phyloP scores from a whole-genome alignment of 1,140 invertebrate species.

The Harpegnathos saltator region DNA sequence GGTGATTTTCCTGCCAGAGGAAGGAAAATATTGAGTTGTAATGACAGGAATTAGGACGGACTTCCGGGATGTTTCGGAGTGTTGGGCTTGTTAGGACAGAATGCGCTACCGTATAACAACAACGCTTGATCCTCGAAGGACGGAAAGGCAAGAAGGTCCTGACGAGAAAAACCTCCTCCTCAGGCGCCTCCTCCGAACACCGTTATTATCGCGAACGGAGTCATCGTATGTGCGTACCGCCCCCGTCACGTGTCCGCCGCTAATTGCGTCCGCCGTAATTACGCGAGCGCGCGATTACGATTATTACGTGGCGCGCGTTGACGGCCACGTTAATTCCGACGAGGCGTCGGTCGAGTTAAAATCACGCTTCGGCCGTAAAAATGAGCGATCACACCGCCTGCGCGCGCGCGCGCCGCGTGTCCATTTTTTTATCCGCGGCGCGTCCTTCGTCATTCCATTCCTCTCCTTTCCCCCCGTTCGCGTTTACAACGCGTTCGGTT shows the following conservation, averaged over 20 bases:
- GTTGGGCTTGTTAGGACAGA: constrained; percentile 46
- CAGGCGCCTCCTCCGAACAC: neutral
- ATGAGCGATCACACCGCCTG: neutral
- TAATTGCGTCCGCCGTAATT: constrained; percentile 49
- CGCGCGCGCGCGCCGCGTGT: too few relatives aligned
- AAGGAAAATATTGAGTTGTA: constrained; percentile 62
- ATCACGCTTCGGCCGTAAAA: neutral
- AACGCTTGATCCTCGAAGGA: neutral
- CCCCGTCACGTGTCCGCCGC: constrained; percentile 19
- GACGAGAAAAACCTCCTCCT: neutral
- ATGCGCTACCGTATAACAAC: constrained; percentile 68
- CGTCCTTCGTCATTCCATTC: neutral
- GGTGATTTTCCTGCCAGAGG: neutral
- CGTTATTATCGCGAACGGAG: constrained; percentile 62
- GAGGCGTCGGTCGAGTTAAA: neutral
- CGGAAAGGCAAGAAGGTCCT: neutral
- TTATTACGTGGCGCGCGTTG: constrained; percentile 12
- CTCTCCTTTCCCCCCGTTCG: neutral
- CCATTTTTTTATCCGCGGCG: constrained; percentile 1
- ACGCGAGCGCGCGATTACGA: constrained; percentile 27
- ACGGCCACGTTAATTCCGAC: neutral
- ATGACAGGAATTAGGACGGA: constrained; percentile 71
- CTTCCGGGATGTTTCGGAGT: constrained; percentile 63
- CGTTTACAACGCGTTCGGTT: neutral
- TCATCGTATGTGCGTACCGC: neutral